Base-by-base conservation (phyloP, 2,797 vertebrate genomes). In the Girardinus metallicus region DNA sequence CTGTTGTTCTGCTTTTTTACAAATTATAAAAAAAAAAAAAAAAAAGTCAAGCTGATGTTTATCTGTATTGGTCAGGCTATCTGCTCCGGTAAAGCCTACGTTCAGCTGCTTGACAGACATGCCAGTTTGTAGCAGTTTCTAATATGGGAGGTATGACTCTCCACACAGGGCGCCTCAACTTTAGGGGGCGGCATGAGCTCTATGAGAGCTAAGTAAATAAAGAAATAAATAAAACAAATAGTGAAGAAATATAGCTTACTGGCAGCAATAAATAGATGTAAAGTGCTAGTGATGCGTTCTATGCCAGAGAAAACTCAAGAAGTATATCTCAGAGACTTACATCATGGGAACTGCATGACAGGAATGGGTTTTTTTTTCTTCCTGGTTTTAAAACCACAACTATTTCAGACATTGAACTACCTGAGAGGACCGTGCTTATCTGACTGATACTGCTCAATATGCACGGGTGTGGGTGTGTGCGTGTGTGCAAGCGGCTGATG, bases 361-460 rank as follows among this genome's bases (percentile, higher is more conserved):
- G 9, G 73, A 5, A 78, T 26, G n/a, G n/a, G 2, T 70, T 62
- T 70, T 64, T 3, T 49, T 5, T 2, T 34, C 18, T 34, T 62
- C 7, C 2, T 34, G 16, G 6, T 66, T 0, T 12, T 43, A 23
- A 66, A 66, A 39, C 18, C 62, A 23, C 6, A 60, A 62, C 44
- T 16, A 13, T 23, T 6, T 13, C 4, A 15, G 26, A 70, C 39
- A n/a, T 70, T 15, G 26, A 41, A 11, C 11, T 68, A 23, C 39
- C 41, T 44, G 13, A 44, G 34, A 15, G 66, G 11, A 11, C 26
- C 23, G 6, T 16, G 39, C 41, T 26, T 70, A 23, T 73, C 12
- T 47, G n/a, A 60, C 0, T 36, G 46, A 29, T 21, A 31, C 29
- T 77, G 39, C 76, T 83, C 60, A 84, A 3, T 57, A 31, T 75